These are phyloP conservation scores for Heterotis niloticus DNA, from an alignment of 2,113 vertebrate genomes.

Conservation along the genomic window DNA sequence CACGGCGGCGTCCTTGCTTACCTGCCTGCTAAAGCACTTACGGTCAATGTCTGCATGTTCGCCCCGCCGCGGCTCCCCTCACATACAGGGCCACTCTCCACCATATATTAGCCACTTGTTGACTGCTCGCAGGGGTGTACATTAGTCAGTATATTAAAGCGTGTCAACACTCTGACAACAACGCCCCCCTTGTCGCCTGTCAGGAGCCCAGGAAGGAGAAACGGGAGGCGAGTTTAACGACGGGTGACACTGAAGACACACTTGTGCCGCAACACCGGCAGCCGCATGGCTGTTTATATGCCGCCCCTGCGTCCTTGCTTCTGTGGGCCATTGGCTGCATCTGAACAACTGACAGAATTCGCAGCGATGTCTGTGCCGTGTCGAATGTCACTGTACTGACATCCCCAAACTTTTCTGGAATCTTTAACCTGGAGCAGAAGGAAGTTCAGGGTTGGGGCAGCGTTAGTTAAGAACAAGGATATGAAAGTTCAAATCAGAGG, in stretches of 20 bases:
- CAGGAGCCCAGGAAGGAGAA: conserved; percentile 10
- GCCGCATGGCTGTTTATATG: neutral
- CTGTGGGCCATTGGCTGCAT: neutral
- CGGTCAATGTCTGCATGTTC: neutral
- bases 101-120: conserved; percentile 64
- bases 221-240: conserved; percentile 7
- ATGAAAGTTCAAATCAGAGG: no score
- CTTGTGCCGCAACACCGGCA: neutral
- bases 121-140: conserved; percentile 58
- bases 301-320: neutral
- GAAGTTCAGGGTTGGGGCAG: no score
- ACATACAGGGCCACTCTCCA: conserved; percentile 37
- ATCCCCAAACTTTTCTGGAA: no score
- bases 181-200: conserved; percentile 14
- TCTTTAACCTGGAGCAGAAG: no score
- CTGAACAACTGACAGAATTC: no score
- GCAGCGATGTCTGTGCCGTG: no score
- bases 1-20: conserved; percentile 49
- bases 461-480: no score
- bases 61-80: neutral
- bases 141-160: conserved; percentile 67
- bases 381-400: no score
- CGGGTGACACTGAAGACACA: neutral
- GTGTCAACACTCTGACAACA: conserved; percentile 61
- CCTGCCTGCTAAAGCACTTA: conserved; percentile 60